These are phyloP conservation scores for Sebastes schlegelii DNA, from an alignment of 2,113 vertebrate species.

Conservation along the genomic window DNA sequence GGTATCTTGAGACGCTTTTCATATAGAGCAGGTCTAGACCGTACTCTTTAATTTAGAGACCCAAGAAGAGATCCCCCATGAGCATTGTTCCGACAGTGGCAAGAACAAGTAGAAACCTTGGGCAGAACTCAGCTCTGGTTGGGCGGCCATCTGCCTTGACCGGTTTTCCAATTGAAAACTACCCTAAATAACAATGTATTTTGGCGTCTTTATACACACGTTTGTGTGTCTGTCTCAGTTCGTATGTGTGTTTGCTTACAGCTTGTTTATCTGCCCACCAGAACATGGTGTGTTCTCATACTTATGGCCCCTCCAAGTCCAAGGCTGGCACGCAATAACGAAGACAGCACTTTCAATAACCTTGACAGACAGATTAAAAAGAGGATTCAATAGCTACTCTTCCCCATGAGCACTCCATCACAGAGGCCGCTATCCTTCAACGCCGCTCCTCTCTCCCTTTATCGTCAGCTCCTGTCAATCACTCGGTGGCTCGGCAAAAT, in stretches of 20 bases:
- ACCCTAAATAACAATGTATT: not conserved
- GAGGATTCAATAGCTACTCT: slow-evolving; percentile 79
- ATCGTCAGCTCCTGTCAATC: slow-evolving; percentile 80
- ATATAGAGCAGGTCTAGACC: too few relatives aligned
- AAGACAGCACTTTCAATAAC: slow-evolving; percentile 84
- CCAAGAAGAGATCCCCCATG: too few relatives aligned
- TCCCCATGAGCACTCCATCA: slow-evolving; percentile 80
- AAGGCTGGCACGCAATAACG: slow-evolving; percentile 79
- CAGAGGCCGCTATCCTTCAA: slow-evolving; percentile 71
- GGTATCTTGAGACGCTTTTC: too few relatives aligned
- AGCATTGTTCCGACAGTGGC: too few relatives aligned
- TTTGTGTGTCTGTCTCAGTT: not conserved
- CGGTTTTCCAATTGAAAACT: not conserved
- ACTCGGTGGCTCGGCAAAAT: slow-evolving; percentile 56
- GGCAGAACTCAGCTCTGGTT: too few relatives aligned
- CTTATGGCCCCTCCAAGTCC: slow-evolving; percentile 70
- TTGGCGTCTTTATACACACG: not conserved
- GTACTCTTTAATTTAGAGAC: too few relatives aligned
- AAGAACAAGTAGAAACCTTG: too few relatives aligned
- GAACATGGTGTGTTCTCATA: slow-evolving; percentile 44
- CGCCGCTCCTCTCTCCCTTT: slow-evolving; percentile 65
- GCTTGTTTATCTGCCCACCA: slow-evolving; percentile 50
- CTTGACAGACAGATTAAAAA: slow-evolving; percentile 84
- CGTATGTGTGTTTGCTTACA: slow-evolving; percentile 24
- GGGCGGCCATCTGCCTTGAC: too few relatives aligned